Percentiles rank a stretch among this genome's conserved stretches.
These are phyloP conservation scores for Melanostigma gelatinosum DNA, from an alignment of 2,113 vertebrate genomes.

Conservation along the genomic window DNA sequence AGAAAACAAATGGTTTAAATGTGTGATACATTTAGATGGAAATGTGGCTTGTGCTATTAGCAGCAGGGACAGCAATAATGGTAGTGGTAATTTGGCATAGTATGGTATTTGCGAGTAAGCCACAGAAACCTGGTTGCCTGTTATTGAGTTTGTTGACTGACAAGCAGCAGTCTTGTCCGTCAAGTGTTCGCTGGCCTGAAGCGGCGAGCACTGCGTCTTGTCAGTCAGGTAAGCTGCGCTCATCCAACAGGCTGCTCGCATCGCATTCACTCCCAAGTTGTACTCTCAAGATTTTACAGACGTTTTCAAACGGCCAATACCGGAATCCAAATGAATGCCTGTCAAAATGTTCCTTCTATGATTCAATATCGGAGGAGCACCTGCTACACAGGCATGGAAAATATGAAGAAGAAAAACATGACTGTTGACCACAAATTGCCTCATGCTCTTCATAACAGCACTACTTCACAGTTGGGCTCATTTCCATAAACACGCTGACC, in stretches of 20 bases:
- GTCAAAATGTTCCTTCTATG: background rate
- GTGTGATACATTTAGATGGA: background rate
- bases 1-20: background rate
- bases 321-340: slow-evolving; percentile 22
- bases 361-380: slow-evolving; percentile 9
- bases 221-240: slow-evolving; percentile 51
- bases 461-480: background rate
- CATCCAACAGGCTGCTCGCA: slow-evolving; percentile 35
- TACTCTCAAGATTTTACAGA: slow-evolving; percentile 30
- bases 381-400: background rate
- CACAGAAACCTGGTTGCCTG: slow-evolving; percentile 7
- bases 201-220: slow-evolving; percentile 31
- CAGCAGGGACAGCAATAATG: background rate
- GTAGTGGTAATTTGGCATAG: background rate
- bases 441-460: background rate
- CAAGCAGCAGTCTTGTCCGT: slow-evolving; percentile 48
- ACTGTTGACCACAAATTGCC: background rate
- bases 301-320: slow-evolving; percentile 5
- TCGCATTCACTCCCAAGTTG: slow-evolving; percentile 24
- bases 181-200: slow-evolving; percentile 59
- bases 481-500: background rate
- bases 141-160: slow-evolving; percentile 49
- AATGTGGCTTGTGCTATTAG: background rate
- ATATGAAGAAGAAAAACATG: background rate
- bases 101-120: slow-evolving; percentile 6